phyloP scores from a whole-genome alignment of 2,113 vertebrate species.

The Ictalurus furcatus region DNA sequence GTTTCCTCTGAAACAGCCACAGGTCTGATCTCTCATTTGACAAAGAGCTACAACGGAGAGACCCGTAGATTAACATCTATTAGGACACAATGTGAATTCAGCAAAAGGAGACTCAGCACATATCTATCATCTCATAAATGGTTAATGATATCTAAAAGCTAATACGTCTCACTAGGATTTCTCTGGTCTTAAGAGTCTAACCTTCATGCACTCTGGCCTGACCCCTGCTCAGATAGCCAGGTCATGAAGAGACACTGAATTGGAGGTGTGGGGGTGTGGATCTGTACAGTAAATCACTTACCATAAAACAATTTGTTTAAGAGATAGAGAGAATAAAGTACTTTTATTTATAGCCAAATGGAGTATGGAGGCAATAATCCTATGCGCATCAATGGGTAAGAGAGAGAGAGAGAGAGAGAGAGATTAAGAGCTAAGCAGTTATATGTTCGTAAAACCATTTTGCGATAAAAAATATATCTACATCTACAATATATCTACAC shows the following conservation, averaged over 20 bases:
- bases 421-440: not conserved
- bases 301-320: not conserved
- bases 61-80: slow-evolving; percentile 68
- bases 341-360: not conserved
- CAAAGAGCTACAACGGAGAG: slow-evolving; percentile 41
- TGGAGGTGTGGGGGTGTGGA: not conserved
- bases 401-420: not conserved
- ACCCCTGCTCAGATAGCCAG: slow-evolving; percentile 59
- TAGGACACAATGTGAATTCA: slow-evolving; percentile 69
- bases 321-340: not conserved
- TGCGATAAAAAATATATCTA: too few species aligned
- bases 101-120: slow-evolving; percentile 61
- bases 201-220: slow-evolving; percentile 63
- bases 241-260: slow-evolving; percentile 26
- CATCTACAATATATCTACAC: not conserved
- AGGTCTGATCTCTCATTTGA: slow-evolving; percentile 42
- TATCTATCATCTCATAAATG: slow-evolving; percentile 68
- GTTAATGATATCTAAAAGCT: slow-evolving; percentile 76
- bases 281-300: not conserved
- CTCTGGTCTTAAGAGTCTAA: slow-evolving; percentile 57
- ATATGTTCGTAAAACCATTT: not conserved
- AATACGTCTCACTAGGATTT: slow-evolving; percentile 54
- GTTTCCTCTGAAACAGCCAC: slow-evolving; percentile 58
- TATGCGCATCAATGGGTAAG: not conserved
- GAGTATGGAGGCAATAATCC: not conserved